Base-by-base conservation (phyloP, 2,113 vertebrate species). In the Aspiorhynchus laticeps region DNA sequence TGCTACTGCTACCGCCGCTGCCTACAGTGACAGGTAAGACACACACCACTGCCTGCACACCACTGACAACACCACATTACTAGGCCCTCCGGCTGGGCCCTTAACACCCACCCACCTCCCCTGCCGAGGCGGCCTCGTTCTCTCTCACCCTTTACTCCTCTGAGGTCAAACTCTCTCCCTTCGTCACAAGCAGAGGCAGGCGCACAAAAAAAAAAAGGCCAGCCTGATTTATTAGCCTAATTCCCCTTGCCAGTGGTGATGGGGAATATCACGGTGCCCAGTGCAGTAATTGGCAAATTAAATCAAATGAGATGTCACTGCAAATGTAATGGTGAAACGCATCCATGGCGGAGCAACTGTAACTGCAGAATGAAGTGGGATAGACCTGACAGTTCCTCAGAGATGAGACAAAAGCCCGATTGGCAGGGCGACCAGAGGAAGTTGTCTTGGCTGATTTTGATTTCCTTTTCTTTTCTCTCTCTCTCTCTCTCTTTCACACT, bases 1-100 rank as follows among this genome's bases (percentile, higher is more conserved):
- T 93, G 96, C 97, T 94, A 97, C 97, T 92, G 96, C 98, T 93
- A 97, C 98, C 89, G 97, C 98, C 89, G 96, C 97, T 92, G 97
- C 97, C 95, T 99, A 98, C 96, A 98, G 97, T 96, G 98, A 99
- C 97, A 99, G 98, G 98, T 98, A 97, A 97, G 96, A 86, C 84
- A 90, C 87, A 82, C 79, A 87, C 76, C 71, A 56, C 56, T 81
- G 71, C 71, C 73, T 48, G 36, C 71, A 84, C 74, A 86, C 41
- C 85, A 87, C 73, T 80, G 88, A 85, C 77, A 79, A 85, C 71
- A 84, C 63, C 53, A 51, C 33, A 79, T 77, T 83, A 79, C 61
- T 51, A 36, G 80, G 87, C 85, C 78, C 63, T 71, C 65, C 77
- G 79, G 77, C 79, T 80, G 61, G 74, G 76, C 78, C 56, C 51